A percentile compares a stretch with the other conserved stretches of the same genome.
Evolutionary conservation across 2,888 invertebrate genomes (phyloP).

Genomic region (Chaitophorus viminalis): DNA sequence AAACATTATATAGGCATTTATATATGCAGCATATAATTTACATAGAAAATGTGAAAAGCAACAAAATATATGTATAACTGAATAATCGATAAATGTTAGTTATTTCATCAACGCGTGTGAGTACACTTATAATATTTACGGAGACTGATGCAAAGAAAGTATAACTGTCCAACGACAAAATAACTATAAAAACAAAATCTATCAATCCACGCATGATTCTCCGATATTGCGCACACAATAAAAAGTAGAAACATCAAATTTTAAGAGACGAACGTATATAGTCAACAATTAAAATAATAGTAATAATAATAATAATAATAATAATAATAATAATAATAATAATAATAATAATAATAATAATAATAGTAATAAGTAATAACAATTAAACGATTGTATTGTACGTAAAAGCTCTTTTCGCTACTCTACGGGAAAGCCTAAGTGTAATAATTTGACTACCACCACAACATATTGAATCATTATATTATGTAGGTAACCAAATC

Average conservation of each 20-base stretch:
- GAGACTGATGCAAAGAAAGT: neutral
- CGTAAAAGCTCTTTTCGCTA: neutral
- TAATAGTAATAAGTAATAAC: too few relatives aligned
- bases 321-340: neutral
- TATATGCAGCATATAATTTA: neutral
- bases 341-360: too few relatives aligned
- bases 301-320: neutral
- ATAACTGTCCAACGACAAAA: neutral
- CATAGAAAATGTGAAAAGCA: conserved; percentile 18
- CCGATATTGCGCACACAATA: neutral
- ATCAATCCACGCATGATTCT: neutral
- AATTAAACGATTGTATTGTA: too few relatives aligned
- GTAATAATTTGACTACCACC: neutral
- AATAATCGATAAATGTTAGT: conserved; percentile 12
- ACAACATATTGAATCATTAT: neutral
- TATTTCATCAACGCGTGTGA: neutral
- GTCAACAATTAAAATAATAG: too few relatives aligned
- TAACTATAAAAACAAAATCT: neutral
- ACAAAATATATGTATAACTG: conserved; percentile 1
- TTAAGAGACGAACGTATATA: neutral
- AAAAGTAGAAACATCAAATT: neutral
- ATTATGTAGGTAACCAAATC: neutral
- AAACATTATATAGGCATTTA: conserved; percentile 16
- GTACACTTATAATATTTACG: neutral
- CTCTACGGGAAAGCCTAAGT: neutral